These are phyloP conservation scores for Herpailurus yagouaroundi DNA, from an alignment of 2,113 vertebrate species.

Conservation along the genomic window DNA sequence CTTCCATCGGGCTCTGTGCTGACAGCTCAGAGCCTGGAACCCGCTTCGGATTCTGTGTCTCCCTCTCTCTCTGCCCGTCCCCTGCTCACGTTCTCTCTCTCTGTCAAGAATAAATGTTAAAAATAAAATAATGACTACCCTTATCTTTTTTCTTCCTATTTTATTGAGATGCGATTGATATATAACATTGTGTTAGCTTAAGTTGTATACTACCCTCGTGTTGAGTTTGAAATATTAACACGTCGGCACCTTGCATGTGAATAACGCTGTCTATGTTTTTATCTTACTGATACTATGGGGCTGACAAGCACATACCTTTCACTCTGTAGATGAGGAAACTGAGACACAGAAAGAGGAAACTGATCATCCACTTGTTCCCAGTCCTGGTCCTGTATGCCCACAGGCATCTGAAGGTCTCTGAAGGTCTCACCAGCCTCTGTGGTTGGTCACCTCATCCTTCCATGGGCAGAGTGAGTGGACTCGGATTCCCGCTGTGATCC, in stretches of 20 bases:
- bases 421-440: not conserved
- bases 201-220: not conserved
- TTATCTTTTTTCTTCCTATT: not conserved
- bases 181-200: not conserved
- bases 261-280: not conserved
- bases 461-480: not conserved
- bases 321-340: not conserved
- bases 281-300: not conserved
- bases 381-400: too few relatives aligned
- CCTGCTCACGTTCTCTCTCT: too few relatives aligned
- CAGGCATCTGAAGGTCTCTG: not conserved
- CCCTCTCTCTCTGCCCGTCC: too few relatives aligned
- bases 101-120: too few relatives aligned
- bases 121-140: not conserved
- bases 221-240: not conserved
- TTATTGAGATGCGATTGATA: not conserved
- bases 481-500: not conserved
- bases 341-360: not conserved
- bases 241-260: not conserved
- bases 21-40: too few relatives aligned
- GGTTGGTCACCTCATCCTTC: not conserved
- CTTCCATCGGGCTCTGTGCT: too few relatives aligned
- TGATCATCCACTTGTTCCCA: not conserved
- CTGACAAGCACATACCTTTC: not conserved
- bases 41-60: too few relatives aligned